Conservation (phyloP, 2,797 vertebrate genomes). For the Arrhamphus sclerolepis region DNA sequence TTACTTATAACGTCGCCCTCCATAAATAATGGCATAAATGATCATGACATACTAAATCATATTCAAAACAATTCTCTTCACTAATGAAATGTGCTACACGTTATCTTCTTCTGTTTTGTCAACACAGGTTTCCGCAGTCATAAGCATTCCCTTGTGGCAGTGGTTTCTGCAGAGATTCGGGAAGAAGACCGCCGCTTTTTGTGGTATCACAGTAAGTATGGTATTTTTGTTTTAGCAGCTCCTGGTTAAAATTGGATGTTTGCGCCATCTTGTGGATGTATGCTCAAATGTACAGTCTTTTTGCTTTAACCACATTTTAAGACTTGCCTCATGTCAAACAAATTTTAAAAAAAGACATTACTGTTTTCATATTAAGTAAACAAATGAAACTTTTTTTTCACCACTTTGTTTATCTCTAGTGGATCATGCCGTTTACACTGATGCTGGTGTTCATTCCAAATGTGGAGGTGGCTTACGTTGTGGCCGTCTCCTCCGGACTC, state of each 20-base stretch:
- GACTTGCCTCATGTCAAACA: no score
- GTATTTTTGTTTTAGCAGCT: constrained; percentile 25
- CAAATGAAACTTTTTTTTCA: no score
- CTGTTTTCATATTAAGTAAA: background rate
- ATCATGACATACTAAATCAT: no score
- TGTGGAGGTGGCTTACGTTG: constrained; percentile 87
- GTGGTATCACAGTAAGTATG: constrained; percentile 89
- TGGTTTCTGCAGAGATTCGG: constrained; percentile 92
- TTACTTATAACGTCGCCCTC: no score
- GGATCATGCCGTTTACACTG: constrained; percentile 93
- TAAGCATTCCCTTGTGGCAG: constrained; percentile 95
- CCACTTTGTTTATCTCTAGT: constrained; percentile 70
- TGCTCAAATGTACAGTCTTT: background rate
- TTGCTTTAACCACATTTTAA: background rate
- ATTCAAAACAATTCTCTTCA: background rate
- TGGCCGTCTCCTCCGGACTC: constrained; percentile 90
- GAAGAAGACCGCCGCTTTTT: constrained; percentile 91
- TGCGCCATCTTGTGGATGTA: constrained; percentile 52
- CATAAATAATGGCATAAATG: no score
- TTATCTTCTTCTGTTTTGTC: background rate
- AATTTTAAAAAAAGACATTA: no score
- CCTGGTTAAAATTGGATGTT: background rate
- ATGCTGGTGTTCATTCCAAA: constrained; percentile 91
- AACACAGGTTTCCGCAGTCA: constrained; percentile 87
- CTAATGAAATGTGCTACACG: background rate